phyloP scores from a whole-genome alignment of 2,113 vertebrate species.

The Coturnix japonica region DNA sequence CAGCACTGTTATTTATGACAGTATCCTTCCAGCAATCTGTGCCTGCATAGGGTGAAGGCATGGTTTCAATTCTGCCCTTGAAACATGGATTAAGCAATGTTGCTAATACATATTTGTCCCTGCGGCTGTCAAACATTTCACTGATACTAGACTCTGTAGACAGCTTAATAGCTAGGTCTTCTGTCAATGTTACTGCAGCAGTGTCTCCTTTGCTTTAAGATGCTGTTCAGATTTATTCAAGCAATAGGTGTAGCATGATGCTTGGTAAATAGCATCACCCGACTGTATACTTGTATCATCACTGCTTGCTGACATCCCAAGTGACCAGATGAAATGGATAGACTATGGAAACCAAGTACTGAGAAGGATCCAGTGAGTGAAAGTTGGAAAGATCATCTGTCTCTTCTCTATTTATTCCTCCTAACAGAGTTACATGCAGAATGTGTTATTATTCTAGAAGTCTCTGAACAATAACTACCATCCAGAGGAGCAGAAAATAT shows the following conservation, averaged over 20 bases:
- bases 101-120: constrained; percentile 79
- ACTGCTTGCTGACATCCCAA: constrained; percentile 49
- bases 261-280: constrained; percentile 76
- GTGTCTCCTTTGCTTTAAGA: constrained; percentile 75
- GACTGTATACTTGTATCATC: constrained; percentile 63
- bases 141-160: constrained; percentile 78
- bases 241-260: constrained; percentile 72
- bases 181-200: constrained; percentile 76
- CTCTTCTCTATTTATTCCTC: neutral
- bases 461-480: constrained; percentile 34
- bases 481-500: neutral
- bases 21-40: constrained; percentile 71
- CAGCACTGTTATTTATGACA: constrained; percentile 74
- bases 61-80: constrained; percentile 81
- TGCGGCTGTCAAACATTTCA: constrained; percentile 81
- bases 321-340: constrained; percentile 59
- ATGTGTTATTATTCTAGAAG: constrained; percentile 35
- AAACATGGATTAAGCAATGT: constrained; percentile 80
- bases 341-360: neutral
- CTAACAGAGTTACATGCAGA: neutral
- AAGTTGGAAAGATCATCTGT: constrained; percentile 56
- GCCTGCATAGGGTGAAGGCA: constrained; percentile 66
- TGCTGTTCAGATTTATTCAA: constrained; percentile 74
- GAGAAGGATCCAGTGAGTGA: constrained; percentile 1
- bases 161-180: constrained; percentile 82